phyloP scores from a whole-genome alignment of 2,797 vertebrate genomes.

The Erethizon dorsatum region DNA sequence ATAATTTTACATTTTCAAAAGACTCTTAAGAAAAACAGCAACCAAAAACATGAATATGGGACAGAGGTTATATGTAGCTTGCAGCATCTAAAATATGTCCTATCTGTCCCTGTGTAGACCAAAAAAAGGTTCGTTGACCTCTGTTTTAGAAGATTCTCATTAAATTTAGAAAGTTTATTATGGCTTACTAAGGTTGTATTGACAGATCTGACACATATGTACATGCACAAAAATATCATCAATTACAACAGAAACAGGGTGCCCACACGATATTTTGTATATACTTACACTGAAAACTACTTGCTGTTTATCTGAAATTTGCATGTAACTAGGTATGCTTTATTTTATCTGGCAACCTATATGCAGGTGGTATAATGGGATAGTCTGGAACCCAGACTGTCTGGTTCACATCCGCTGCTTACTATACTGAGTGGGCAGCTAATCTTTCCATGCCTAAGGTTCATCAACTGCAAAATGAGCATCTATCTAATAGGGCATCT shows the following conservation, averaged over 20 bases:
- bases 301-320: slow-evolving; percentile 33
- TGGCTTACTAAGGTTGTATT: neutral
- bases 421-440: neutral
- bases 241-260: neutral
- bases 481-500: neutral
- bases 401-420: neutral
- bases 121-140: neutral
- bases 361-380: too few species aligned
- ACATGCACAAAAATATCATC: neutral
- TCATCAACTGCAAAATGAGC: neutral
- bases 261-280: neutral
- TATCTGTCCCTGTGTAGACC: neutral
- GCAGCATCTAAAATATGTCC: slow-evolving; percentile 24
- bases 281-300: neutral
- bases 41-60: neutral
- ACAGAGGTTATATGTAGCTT: neutral
- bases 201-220: neutral
- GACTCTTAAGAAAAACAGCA: neutral
- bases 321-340: neutral
- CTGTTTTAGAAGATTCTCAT: neutral
- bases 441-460: neutral
- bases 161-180: neutral
- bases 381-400: neutral
- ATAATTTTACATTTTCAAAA: neutral
- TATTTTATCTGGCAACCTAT: neutral